Evolutionary conservation across 1,140 invertebrate species (phyloP), one percentile per base, ranked within the genome.

Genomic region (Leptoteleia sp.): DNA sequence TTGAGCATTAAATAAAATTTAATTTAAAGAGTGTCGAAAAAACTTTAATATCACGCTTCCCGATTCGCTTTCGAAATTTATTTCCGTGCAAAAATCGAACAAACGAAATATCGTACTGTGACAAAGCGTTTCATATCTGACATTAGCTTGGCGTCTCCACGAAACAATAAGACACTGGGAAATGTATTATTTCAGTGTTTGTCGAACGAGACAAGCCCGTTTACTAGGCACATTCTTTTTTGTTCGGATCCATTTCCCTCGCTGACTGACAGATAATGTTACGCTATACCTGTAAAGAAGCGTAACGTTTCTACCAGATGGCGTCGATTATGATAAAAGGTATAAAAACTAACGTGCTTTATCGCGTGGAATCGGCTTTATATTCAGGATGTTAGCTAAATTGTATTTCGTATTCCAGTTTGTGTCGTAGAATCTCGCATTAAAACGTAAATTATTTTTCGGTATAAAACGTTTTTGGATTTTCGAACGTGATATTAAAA

Each of bases 331-430:
- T 59, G 54, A 59, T 42, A 42, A 13, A 19, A 33, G 7, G n/a
- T 13, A 59, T 33, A 43, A 59, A 45, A 45, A 59, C 17, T 16
- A 59, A 33, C 27, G 40, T 59, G 54, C 29, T 59, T 59, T 45
- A 45, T 59, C 54, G 40, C 17, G 25, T 59, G 54, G 27, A 59
- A 59, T 33, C 54, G 37, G 16, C 35, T 45, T 59, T 59, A 59
- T 55, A 29, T 54, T 57, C 42, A 31, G 37, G 25, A 29, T 31
- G 52, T 31, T 57, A 29, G 37, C 52, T 57, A 33, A 45, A 59
- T 59, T 59, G 5, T 12, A 19, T 22, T 59, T 43, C 45, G 33
- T 59, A 16, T 12, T 17, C n/a, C n/a, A n/a, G n/a, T n/a, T n/a
- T n/a, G n/a, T n/a, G n/a, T n/a, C n/a, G n/a, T n/a, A n/a, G n/a